Evolutionary conservation across 2,797 vertebrate species (phyloP).

Genomic region (Melanotaenia maccullochi): DNA sequence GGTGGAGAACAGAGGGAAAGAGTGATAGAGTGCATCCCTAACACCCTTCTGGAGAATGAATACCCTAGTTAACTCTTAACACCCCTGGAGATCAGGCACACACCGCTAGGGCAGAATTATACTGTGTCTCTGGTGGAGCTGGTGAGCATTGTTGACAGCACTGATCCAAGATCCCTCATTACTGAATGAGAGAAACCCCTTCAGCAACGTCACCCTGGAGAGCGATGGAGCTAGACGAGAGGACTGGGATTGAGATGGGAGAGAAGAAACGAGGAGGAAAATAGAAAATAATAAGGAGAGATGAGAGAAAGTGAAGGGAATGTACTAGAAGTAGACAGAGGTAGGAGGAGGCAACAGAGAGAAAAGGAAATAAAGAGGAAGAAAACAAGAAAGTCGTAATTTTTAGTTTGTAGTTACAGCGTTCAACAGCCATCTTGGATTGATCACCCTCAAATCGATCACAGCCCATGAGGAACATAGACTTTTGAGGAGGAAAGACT

Average conservation of each 20-base stretch:
- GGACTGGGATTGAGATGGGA: conserved; percentile 15
- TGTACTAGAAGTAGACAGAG: conserved; percentile 11
- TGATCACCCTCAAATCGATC: conserved; percentile 71
- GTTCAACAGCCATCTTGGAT: conserved; percentile 54
- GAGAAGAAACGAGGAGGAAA: conserved; percentile 10
- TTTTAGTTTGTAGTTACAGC: conserved; percentile 66
- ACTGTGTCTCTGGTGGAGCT: conserved; percentile 44
- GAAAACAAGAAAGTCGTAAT: conserved; percentile 33
- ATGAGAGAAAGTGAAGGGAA: conserved; percentile 12
- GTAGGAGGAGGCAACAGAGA: neutral
- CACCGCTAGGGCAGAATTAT: conserved; percentile 51
- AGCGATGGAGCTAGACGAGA: conserved; percentile 40
- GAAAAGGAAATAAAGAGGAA: conserved; percentile 11
- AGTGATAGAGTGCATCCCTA: conserved; percentile 64
- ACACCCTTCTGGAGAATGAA: conserved; percentile 66
- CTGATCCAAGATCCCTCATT: conserved; percentile 78
- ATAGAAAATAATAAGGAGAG: conserved; percentile 20
- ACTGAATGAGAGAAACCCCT: conserved; percentile 73
- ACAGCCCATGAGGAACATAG: conserved; percentile 57
- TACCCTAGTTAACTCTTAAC: conserved; percentile 69
- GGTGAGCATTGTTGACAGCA: conserved; percentile 73
- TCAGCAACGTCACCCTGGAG: conserved; percentile 71
- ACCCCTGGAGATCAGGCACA: conserved; percentile 65
- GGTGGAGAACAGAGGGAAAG: conserved; percentile 55
- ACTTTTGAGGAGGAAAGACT: conserved; percentile 59